Evolutionary conservation across 2,113 vertebrate genomes (phyloP), one percentile per base, ranked within the genome.

Genomic region (Panthera leo): DNA sequence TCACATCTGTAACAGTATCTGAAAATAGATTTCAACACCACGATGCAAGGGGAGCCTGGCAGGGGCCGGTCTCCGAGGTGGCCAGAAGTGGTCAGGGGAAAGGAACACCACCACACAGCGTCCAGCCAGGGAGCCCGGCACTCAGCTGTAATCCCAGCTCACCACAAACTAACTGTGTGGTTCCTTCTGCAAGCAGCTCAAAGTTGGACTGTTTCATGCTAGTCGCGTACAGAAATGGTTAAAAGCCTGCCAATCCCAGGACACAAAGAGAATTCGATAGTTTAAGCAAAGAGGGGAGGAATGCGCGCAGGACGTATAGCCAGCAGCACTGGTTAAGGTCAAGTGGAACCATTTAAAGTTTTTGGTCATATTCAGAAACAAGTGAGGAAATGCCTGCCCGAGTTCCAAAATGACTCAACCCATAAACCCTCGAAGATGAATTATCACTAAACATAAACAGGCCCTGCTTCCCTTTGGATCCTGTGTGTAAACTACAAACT

Each of bases 331-430:
- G 76, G 96, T 71, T 89, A 87, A 91, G 83, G 83, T 91, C 91
- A 97, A 97, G 92, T 94, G 89, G 92, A 92, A 84, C 67, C 93
- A 86, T 92, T 94, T 92, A 95, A 36, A 89, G 85, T 70, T 78
- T 93, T 96, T 1, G 6, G 92, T 92, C 29, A 4, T 68, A 76
- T 86, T 96, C 94, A 97, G 95, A 95, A 95, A 97, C 75, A 95
- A 97, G 97, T 86, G 95, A 98, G 96, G 94, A 98, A 97, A 95
- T 85, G 88, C 95, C 48, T 85, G 88, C 95, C 48, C 78, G 34
- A 73, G 97, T 36, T 97, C 94, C 97, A 98, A 96, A 94, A 95
- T 96, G 95, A 98, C 91, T 98, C 97, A 98, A 92, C 55, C 85
- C 93, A 93, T 94, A 97, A 98, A 97, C 91, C 91, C 95, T 94